Base-by-base conservation (phyloP, 30 jellyfish, hydroid and myxozoan genomes). In the Sanderia malayensis region DNA sequence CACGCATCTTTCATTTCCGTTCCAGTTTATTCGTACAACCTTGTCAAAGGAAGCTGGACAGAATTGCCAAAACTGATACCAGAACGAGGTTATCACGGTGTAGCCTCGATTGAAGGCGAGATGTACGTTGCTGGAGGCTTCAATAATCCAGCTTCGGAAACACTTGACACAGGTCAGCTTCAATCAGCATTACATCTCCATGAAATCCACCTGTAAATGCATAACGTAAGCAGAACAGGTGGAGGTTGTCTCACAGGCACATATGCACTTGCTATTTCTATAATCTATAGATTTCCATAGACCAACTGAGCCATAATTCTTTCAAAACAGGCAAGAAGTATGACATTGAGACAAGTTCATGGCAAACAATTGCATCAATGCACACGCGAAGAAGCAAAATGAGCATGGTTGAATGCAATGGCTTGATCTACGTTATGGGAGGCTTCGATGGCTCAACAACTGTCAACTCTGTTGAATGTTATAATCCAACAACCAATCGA, bases 381-480 rank as follows among this genome's bases (percentile, higher is more conserved):
- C 96, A 92, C 53, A 81, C 95, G 19, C 71, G 78, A 28, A 85
- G 98, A 32, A 92, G 98, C 71, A 92, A 92, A 65, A 92, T 92
- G 98, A 76, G 96, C 47, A 94, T 92, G 89, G 79, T 83, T 2
- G 98, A 84, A 53, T 92, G 96, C 55, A 70, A 82, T 66, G 98
- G 98, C 2, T 26, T 37, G 45, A 65, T 92, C 18, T 92, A 71
- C 70, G 96, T 80, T 1, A 85, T 92, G 89, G 98, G 98, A 23
- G 98, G 98, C 18, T 92, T 92, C 44, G 98, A 92, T 64, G 98
- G 98, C 28, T 41, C 96, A 0, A 94, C 95, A 22, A 92, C 98
- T 34, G 65, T 92, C 57, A 92, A 83, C 57, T 92, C 98, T 9
- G 98, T 92, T 63, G 98, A 92, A 79, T 92, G 95, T 65, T 92